Evolutionary conservation across 35 echinoderm and acorn worm genomes (phyloP).

Genomic region (Apostichopus parvimensis): DNA sequence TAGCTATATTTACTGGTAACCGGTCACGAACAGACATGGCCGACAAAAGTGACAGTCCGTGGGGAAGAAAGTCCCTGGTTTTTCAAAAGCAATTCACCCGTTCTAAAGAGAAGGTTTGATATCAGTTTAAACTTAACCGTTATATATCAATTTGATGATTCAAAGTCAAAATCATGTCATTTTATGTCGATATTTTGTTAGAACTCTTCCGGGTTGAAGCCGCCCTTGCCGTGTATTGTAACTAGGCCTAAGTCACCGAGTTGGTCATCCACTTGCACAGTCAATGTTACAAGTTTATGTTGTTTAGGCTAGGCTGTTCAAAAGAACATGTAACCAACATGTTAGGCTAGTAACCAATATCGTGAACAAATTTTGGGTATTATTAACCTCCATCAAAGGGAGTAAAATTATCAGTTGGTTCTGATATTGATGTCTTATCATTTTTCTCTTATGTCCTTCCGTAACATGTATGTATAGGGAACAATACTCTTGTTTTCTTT

Average conservation of each 20-base stretch:
- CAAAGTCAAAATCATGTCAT: background rate
- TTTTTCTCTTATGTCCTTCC: too few species aligned
- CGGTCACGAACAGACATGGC: constrained; percentile 27
- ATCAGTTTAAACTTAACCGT: background rate
- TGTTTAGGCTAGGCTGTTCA: background rate
- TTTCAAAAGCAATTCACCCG: constrained; percentile 21
- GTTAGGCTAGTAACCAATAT: constrained; percentile 7
- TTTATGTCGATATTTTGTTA: background rate
- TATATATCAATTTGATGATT: background rate
- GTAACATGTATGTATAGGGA: too few species aligned
- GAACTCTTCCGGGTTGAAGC: constrained; percentile 38
- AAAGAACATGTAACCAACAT: background rate
- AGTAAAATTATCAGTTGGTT: too few species aligned
- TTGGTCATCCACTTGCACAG: background rate
- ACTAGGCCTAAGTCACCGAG: background rate
- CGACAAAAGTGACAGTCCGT: constrained; percentile 44
- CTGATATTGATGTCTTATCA: too few species aligned
- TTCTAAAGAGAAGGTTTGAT: constrained; percentile 43
- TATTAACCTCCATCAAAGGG: too few species aligned
- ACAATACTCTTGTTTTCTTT: too few species aligned
- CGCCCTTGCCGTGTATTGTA: background rate
- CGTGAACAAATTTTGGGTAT: too few species aligned
- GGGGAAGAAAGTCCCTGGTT: constrained; percentile 33
- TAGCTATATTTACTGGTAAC: background rate
- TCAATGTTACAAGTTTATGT: background rate